Conservation (phyloP, 2,113 vertebrate species). For the Haliaeetus leucogaster region DNA sequence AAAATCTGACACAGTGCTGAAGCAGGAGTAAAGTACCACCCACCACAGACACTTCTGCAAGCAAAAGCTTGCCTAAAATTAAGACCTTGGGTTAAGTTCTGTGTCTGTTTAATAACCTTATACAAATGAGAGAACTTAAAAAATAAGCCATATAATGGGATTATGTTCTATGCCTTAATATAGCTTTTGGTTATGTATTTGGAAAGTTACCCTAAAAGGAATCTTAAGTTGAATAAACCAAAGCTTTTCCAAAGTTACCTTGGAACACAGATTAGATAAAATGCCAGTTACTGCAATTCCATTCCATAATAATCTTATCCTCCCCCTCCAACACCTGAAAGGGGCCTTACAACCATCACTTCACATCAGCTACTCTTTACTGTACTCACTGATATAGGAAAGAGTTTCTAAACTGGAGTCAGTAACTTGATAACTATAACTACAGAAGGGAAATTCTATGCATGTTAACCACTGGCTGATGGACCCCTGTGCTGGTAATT, state of each 20-base stretch:
- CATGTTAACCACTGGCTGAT: background rate
- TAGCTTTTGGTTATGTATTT: background rate
- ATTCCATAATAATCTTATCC: background rate
- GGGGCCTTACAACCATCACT: background rate
- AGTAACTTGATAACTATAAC: background rate
- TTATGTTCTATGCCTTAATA: background rate
- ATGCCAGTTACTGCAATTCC: background rate
- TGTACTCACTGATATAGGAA: background rate
- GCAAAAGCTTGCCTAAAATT: background rate
- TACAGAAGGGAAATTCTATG: background rate
- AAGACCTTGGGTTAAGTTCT: background rate
- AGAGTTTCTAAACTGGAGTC: background rate
- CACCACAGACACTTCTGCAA: background rate
- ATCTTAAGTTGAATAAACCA: background rate
- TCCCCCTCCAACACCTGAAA: background rate
- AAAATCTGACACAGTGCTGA: background rate
- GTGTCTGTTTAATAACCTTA: background rate
- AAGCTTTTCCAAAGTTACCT: background rate
- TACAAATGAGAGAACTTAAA: background rate
- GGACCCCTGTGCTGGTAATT: background rate
- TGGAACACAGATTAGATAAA: background rate
- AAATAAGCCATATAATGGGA: background rate
- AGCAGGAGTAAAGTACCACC: background rate
- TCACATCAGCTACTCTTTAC: background rate
- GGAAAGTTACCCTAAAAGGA: background rate